Base-by-base conservation (phyloP, 2,888 invertebrate genomes). In the Caenorhabditis afra region DNA sequence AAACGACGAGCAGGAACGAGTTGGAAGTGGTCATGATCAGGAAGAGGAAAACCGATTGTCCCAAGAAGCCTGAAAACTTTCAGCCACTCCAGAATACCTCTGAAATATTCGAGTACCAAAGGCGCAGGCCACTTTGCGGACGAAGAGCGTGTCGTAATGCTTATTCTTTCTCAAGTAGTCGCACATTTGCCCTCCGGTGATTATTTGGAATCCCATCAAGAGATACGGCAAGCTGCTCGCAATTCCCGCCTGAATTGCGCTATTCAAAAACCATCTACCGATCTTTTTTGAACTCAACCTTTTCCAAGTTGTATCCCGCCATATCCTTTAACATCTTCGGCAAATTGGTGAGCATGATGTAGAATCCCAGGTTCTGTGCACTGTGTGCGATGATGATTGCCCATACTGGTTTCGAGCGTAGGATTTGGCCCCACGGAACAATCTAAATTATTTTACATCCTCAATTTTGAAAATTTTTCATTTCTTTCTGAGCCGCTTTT, bases 21-120 rank as follows among this genome's bases (percentile, higher is more conserved):
- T 80, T 93, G 1, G 94, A 92, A 3, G 94, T 92, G 89, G 94
- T 95, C 1, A 95, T 95, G 0, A 95, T 94, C 0, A 93, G 92
- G 76, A 95, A 92, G 94, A 96, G 95, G 91, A 96, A 96, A 44
- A 95, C 91, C 0, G 95, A 94, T 93, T 96, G 96, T 49, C 93
- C 92, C 29, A 94, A 85, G 88, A 95, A 95, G 2, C 94, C 91
- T 91, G 87, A 22, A 70, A 41, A 61, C 22, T n/a, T 35, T 14
- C 14, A 12, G n/a, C 7, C 20, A 47, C 20, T 58, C 35, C 8
- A 3, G 5, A 23, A 29, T 3, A 16, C 41, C 14, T 45, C 29
- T 1, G 7, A 45, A 47, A n/a, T 2, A 39, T 22, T 39, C 91
- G 92, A 94, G 81, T 82, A 91, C 91, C 94, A 35, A 93, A 92